These are phyloP conservation scores for Lophura nycthemera DNA, from an alignment of 2,113 vertebrate genomes.

Conservation along the genomic window DNA sequence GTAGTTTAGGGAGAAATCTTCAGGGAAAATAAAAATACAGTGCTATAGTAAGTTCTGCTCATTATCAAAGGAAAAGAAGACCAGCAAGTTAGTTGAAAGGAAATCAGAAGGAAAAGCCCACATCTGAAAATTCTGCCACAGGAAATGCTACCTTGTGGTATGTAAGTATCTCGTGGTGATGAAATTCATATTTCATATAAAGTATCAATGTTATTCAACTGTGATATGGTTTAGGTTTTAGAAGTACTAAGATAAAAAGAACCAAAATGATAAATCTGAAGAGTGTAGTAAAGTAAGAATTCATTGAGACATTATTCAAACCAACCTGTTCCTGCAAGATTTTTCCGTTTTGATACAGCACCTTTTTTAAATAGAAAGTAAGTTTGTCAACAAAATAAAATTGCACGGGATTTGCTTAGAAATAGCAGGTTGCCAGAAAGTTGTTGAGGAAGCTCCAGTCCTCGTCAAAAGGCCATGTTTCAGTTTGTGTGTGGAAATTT, in stretches of 20 bases:
- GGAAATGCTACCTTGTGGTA: neutral
- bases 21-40: neutral
- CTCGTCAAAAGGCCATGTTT: neutral
- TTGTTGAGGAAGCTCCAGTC: neutral
- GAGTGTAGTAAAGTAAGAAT: neutral
- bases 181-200: neutral
- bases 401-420: neutral
- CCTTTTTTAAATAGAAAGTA: neutral
- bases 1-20: neutral
- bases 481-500: neutral
- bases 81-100: neutral
- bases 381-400: neutral
- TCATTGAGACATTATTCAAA: neutral
- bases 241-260: neutral
- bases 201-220: neutral
- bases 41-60: neutral
- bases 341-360: neutral
- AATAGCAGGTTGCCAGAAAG: neutral
- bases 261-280: neutral
- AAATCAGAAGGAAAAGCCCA: neutral
- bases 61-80: neutral
- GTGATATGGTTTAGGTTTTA: neutral
- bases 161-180: neutral
- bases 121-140: neutral
- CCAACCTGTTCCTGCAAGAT: neutral